Evolutionary conservation across 2,797 vertebrate species (phyloP), one percentile per base, ranked within the genome.

Genomic region (Pangasius sanitwongsei): DNA sequence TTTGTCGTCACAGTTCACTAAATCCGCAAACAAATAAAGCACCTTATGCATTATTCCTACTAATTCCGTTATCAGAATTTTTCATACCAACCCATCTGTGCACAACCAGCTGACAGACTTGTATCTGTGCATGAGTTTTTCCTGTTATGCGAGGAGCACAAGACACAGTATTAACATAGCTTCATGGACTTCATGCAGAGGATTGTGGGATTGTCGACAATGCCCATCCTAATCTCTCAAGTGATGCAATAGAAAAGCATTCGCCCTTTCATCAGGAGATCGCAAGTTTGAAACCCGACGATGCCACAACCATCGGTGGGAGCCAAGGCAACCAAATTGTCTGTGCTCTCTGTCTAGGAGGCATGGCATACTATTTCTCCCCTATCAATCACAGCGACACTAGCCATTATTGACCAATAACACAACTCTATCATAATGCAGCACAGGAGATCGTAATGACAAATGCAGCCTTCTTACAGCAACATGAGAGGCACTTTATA

Each of bases 31-130:
- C 72, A 82, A 74, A 80, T 65, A 86, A 65, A 89, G 53, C 55
- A 82, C 31, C 48, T 61, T 44, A 50, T 53, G 55, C 23, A 31
- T 82, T 70, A 74, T 61, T 82, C 53, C 6, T 57, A 61, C 67
- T 86, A 86, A 89, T 86, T 89, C 84, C 25, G 50, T 89, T 83
- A 90, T 88, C 63, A 59, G 53, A 50, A 55, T 83, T 65, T 72
- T 44, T 72, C 83, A 31, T 77, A 67, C 37, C 61, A 55, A 65
- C 37, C 55, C 74, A 82, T 89, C 50, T 78, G 63, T 82, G 72
- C 86, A 48, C 65, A 82, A 5, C 44, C 72, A 67, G 61, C 72
- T 85, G 48, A 85, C 48, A 69, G 59, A 88, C 87, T 20, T 41
- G 8, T 78, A 55, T 61, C 34, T 81, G 53, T 86, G 57, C 28